phyloP scores from a whole-genome alignment of 2,113 vertebrate species.

The Centropus unirufus region DNA sequence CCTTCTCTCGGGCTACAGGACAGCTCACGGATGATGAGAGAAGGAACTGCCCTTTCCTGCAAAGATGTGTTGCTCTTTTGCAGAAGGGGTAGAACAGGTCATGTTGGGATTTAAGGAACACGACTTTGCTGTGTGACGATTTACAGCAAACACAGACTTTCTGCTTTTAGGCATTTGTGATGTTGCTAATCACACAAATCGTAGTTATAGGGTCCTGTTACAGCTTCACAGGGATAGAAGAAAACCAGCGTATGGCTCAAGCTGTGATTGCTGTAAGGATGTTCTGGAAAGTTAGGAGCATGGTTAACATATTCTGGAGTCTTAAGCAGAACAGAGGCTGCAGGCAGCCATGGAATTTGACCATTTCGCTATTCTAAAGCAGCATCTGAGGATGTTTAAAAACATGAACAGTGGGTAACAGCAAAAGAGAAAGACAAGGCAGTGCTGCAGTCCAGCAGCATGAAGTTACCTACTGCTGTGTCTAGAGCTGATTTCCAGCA shows the following conservation, averaged over 20 bases:
- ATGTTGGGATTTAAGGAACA: background rate
- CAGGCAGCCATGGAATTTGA: background rate
- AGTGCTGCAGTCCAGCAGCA: background rate
- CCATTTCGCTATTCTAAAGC: background rate
- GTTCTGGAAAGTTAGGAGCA: background rate
- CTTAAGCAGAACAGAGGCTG: background rate
- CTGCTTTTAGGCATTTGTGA: background rate
- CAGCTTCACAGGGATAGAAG: background rate
- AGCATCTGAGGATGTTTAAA: background rate
- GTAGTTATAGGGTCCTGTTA: background rate
- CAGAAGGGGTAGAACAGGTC: background rate
- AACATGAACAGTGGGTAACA: background rate
- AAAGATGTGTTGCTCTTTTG: background rate
- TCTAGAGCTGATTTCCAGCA: background rate
- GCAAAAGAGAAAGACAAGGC: background rate
- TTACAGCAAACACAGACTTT: background rate
- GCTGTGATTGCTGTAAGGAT: background rate
- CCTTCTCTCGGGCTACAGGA: background rate
- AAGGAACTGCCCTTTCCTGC: background rate
- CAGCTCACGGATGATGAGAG: background rate
- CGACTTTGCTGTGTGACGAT: background rate
- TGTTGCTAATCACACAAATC: background rate
- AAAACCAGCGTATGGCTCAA: background rate
- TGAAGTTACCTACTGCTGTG: background rate
- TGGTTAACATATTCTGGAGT: background rate